Percentiles rank a stretch among this genome's conserved stretches.
phyloP scores from a whole-genome alignment of 2,113 vertebrate genomes.

The Amphiprion percula region DNA sequence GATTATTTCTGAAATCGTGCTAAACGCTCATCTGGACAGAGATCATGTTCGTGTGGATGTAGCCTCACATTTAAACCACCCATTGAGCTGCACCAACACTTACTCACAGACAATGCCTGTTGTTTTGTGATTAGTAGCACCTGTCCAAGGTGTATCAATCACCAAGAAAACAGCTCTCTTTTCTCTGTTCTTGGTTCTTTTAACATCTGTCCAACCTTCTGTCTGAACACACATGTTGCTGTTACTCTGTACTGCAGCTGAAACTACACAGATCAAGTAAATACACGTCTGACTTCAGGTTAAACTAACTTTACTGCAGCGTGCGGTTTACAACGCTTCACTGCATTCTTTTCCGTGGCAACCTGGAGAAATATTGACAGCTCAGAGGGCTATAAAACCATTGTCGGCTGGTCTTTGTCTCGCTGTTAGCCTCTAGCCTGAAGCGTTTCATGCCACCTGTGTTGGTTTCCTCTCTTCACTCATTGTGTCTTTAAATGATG shows the following conservation, averaged over 20 bases:
- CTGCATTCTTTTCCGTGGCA: slow-evolving; percentile 58
- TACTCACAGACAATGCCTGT: not conserved
- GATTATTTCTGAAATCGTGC: too few species aligned
- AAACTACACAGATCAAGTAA: slow-evolving; percentile 46
- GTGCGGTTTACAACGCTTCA: slow-evolving; percentile 24
- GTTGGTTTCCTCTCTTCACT: slow-evolving; percentile 4
- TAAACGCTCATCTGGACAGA: too few species aligned
- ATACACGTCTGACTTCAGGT: slow-evolving; percentile 5
- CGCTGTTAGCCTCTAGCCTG: slow-evolving; percentile 1
- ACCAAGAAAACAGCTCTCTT: not conserved
- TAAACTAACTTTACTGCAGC: slow-evolving; percentile 29
- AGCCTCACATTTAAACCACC: not conserved
- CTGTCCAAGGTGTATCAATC: not conserved
- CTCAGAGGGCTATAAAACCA: slow-evolving; percentile 45
- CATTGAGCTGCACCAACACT: not conserved
- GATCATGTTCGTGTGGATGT: too few species aligned
- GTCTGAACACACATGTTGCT: slow-evolving; percentile 21
- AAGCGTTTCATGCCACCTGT: slow-evolving; percentile 52
- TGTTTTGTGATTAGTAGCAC: not conserved
- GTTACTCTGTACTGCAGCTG: slow-evolving; percentile 17
- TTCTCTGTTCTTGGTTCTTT: not conserved
- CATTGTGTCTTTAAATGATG: slow-evolving; percentile 24
- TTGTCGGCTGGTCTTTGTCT: slow-evolving; percentile 51
- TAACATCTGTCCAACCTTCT: slow-evolving; percentile 31
- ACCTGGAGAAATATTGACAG: slow-evolving; percentile 71